Conservation (phyloP, 2,797 vertebrate species). For the Platyrinchus mystaceus region DNA sequence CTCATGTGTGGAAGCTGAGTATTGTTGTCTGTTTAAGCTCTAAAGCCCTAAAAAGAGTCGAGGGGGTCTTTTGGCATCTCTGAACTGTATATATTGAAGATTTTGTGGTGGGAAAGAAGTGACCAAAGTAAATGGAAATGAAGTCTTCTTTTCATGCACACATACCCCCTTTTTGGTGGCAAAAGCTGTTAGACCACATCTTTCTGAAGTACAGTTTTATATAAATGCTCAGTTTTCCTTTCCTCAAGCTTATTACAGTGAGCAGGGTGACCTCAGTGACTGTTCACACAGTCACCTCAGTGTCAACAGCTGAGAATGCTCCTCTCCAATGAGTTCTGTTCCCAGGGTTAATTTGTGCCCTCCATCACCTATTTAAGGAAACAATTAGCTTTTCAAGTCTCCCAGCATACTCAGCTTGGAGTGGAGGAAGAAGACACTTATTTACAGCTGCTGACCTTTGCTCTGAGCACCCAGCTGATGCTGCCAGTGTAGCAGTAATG, state of each 20-base stretch:
- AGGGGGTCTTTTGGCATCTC: not conserved
- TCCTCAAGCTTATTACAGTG: not conserved
- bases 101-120: not conserved
- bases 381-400: conserved; percentile 25
- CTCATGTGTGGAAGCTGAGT: not conserved
- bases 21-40: not conserved
- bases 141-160: not conserved
- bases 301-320: not conserved
- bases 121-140: not conserved
- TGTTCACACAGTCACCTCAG: not conserved
- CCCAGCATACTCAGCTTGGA: not conserved
- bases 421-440: not conserved
- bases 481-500: conserved; percentile 65
- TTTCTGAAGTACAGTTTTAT: not conserved
- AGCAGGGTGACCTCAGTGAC: not conserved
- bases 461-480: not conserved
- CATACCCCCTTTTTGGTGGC: not conserved
- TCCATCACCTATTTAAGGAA: not conserved
- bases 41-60: not conserved
- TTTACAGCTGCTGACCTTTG: conserved; percentile 35
- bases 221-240: not conserved
- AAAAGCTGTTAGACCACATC: not conserved
- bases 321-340: not conserved
- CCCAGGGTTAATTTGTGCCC: not conserved
- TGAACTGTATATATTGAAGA: not conserved